phyloP scores from a whole-genome alignment of 2,888 invertebrate species.

The Pristionchus maxplancki region DNA sequence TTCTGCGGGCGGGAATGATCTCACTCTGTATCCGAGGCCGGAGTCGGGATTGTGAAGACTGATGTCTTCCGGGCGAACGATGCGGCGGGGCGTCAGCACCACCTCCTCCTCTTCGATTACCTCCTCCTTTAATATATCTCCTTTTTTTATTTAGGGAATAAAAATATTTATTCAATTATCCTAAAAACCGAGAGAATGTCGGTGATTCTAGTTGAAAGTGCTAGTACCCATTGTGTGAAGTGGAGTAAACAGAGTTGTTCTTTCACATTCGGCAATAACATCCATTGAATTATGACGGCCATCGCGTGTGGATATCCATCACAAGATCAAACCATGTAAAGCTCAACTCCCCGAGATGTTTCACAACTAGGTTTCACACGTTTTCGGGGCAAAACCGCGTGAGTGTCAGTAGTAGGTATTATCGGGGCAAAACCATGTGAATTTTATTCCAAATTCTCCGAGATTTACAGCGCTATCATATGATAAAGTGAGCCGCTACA shows the following conservation, averaged over 20 bases:
- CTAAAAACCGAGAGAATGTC: too few species aligned
- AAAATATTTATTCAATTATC: too few species aligned
- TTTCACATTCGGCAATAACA: neutral
- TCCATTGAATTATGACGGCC: neutral
- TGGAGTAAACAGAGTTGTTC: too few species aligned
- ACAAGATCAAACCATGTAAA: neutral
- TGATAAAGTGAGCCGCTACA: too few species aligned
- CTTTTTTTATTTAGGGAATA: too few species aligned
- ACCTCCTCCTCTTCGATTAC: neutral
- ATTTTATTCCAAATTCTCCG: too few species aligned
- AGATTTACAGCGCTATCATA: too few species aligned
- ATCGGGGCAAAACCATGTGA: too few species aligned
- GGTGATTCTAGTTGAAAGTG: too few species aligned
- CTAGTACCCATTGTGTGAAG: too few species aligned
- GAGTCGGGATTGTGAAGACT: constrained; percentile 13
- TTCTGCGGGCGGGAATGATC: neutral
- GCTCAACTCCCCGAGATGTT: neutral
- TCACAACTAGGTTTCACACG: neutral
- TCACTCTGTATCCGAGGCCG: neutral
- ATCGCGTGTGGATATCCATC: neutral
- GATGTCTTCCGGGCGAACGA: constrained; percentile 7
- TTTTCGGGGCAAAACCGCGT: neutral
- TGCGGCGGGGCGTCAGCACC: neutral
- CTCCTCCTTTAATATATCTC: neutral
- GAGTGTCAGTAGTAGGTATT: neutral